Evolutionary conservation across 2,888 invertebrate genomes (phyloP).

Genomic region (Cryptocheilus praepositus): DNA sequence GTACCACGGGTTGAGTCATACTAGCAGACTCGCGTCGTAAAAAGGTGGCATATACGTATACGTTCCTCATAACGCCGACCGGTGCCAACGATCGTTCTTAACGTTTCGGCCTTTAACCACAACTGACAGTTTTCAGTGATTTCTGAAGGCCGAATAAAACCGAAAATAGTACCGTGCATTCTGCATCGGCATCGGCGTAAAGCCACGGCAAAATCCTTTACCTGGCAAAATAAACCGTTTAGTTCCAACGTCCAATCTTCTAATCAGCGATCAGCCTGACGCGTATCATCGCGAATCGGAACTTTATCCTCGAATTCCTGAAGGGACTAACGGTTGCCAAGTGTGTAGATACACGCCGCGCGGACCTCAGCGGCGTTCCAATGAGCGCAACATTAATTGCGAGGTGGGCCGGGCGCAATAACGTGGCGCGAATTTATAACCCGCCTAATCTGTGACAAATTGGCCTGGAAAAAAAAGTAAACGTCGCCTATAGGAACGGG

Average conservation of each 20-base stretch:
- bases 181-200: not conserved
- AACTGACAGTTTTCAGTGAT: too few relatives aligned
- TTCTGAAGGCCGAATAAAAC: too few relatives aligned
- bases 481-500: constrained; percentile 35
- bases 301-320: too few relatives aligned
- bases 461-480: constrained; percentile 58
- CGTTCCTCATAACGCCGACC: too few relatives aligned
- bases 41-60: too few relatives aligned
- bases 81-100: too few relatives aligned
- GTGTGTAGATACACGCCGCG: not conserved
- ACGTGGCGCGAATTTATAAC: constrained; percentile 65
- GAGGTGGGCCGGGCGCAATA: constrained; percentile 45
- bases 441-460: constrained; percentile 71
- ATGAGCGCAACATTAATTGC: constrained; percentile 48
- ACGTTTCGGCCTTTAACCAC: too few relatives aligned
- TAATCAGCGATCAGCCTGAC: not conserved
- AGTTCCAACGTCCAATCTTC: too few relatives aligned
- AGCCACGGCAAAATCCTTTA: not conserved
- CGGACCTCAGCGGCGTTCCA: constrained; percentile 28
- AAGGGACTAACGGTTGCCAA: constrained; percentile 2
- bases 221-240: not conserved
- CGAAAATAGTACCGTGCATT: too few relatives aligned
- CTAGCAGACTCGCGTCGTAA: too few relatives aligned
- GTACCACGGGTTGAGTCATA: too few relatives aligned
- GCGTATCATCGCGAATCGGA: not conserved